Base-by-base conservation (phyloP, 2,113 vertebrate species). In the Mus pahari region DNA sequence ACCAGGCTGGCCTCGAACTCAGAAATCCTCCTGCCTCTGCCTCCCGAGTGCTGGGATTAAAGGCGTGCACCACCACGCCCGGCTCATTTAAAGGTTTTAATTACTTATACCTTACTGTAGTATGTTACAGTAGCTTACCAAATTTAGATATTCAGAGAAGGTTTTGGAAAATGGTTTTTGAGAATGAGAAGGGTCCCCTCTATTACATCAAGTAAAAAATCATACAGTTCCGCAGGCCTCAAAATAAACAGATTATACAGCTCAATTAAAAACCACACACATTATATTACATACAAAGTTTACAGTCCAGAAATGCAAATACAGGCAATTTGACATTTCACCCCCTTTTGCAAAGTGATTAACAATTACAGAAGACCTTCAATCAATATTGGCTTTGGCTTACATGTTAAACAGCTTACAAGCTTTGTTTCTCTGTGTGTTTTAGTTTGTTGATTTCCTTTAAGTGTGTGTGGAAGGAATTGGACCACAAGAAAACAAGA, bases 191-290 rank as follows among this genome's bases (percentile, higher is more conserved):
- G 53, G 73, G 82, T 91, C 62, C 94, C 89, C 92, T 96, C 87
- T 60, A 16, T 90, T 89, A 94, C 89, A 97, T 74, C 60, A 86
- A 96, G 22, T 81, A n/a, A 79, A 88, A 64, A 95, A 50, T 7
- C 91, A 96, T 91, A 97, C 74, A 84, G 75, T 94, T 90, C 95
- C 78, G 74, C 53, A 97, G 77, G 74, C 39, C 95, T 93, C 89
- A 97, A 93, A 97, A 94, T 74, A 92, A 95, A 94, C 31, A 50
- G 20, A 88, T 92, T 91, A 39, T 91, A 88, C 81, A 96, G 0
- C 86, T 73, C 83, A 94, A 91, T 86, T 20, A 86, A 94, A 94
- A 95, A 87, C 92, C 90, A 92, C 90, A 53, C 93, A 79, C 58
- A 95, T 94, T 81, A 88, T 55, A 97, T 89, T 92, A 98, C 84